phyloP scores from a whole-genome alignment of 2,888 invertebrate species.

The Spisula solida region DNA sequence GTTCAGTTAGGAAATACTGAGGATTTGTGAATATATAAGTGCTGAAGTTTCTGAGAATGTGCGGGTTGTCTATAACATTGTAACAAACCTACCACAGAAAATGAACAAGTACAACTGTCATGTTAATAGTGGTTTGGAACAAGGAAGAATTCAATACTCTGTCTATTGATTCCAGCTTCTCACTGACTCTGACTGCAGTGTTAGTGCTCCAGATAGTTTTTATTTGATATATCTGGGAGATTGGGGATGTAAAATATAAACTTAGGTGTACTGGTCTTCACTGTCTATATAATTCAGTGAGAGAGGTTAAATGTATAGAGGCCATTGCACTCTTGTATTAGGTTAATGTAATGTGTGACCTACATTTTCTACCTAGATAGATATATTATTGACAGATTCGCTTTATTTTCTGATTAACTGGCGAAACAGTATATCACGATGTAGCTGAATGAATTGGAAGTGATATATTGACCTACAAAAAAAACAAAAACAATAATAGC shows the following conservation, averaged over 20 bases:
- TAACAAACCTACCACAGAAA: neutral
- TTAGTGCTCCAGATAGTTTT: neutral
- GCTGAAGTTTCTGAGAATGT: neutral
- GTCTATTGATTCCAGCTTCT: neutral
- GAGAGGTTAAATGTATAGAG: conserved; percentile 34
- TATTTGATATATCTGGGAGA: neutral
- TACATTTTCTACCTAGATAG: conserved; percentile 4
- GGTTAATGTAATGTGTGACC: neutral
- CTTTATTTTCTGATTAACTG: neutral
- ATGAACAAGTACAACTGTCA: neutral
- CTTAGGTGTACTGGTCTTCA: neutral
- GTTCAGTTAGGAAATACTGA: neutral
- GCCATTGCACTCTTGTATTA: conserved; percentile 36
- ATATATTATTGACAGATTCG: neutral
- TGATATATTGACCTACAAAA: neutral
- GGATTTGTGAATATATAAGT: conserved; percentile 5
- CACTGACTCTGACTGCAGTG: neutral
- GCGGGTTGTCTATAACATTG: neutral
- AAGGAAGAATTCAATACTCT: conserved; percentile 9
- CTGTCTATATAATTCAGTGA: neutral
- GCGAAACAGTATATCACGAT: neutral
- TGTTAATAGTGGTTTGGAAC: neutral
- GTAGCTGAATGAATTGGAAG: neutral
- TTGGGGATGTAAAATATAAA: neutral
- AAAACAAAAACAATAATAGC: neutral